Conservation (phyloP, 2,888 invertebrate genomes). For the Parnassius mnemosyne region DNA sequence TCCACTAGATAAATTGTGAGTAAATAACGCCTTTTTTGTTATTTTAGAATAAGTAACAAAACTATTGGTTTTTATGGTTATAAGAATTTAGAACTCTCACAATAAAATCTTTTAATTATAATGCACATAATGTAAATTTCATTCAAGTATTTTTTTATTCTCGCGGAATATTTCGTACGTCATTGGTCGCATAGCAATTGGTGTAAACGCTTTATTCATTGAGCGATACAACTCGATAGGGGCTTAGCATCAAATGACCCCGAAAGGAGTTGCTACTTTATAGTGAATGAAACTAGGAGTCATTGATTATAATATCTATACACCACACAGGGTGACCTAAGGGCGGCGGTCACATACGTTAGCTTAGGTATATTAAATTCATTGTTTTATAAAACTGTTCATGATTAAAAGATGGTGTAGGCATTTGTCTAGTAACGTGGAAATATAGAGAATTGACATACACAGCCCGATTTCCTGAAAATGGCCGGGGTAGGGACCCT, state of each 20-base stretch:
- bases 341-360: conserved; percentile 64
- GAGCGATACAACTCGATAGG: conserved; percentile 50
- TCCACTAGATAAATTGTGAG: no score
- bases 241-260: conserved; percentile 67
- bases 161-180: conserved; percentile 15
- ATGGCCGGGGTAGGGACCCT: conserved; percentile 76
- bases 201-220: conserved; percentile 44
- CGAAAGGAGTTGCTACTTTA: conserved; percentile 66
- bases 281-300: conserved; percentile 73
- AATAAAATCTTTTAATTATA: no score
- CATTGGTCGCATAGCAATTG: conserved; percentile 15
- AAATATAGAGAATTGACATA: conserved; percentile 47
- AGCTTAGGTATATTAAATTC: conserved; percentile 34
- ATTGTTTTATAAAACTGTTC: conserved; percentile 33
- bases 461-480: conserved; percentile 60
- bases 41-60: no score
- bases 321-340: conserved; percentile 57
- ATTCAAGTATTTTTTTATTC: conserved; percentile 9
- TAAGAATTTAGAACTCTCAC: no score
- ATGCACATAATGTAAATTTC: not conserved
- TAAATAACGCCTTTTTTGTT: no score
- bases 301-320: conserved; percentile 75
- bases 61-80: no score
- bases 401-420: conserved; percentile 25
- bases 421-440: conserved; percentile 7